Evolutionary conservation across 2,113 vertebrate genomes (phyloP), one percentile per base, ranked within the genome.

Genomic region (Rhinopithecus roxellana): DNA sequence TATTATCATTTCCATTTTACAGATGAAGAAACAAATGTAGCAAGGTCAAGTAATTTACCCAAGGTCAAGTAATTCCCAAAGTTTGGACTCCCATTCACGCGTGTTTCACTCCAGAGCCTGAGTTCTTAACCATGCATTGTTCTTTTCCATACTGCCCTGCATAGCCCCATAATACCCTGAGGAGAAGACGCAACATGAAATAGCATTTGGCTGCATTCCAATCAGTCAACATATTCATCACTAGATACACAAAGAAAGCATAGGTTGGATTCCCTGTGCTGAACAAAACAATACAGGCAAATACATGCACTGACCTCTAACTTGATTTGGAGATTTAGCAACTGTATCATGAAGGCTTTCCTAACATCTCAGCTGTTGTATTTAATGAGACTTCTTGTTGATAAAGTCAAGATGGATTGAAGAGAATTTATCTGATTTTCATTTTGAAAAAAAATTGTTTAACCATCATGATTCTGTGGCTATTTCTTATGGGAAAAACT

Each of bases 241-340:
- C 87, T 93, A 95, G 89, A 98, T 0, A n/a, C 95, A 97, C 94
- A 98, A 97, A 97, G 93, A 97, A 82, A 94, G 97, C 94, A 98
- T 97, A 98, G 90, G 96, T 96, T 95, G 96, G 95, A 95, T 85
- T 97, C 97, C 90, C 94, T 43, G 70, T 18, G 64, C 89, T 87
- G 96, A 94, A 89, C 93, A 92, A 97, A 97, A 96, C 92, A 97
- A 96, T 97, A 20, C 48, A 93, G 94, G 93, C 84, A 98, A 95
- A 97, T 43, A 40, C 88, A 88, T 69, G 92, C 43, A 18, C 48
- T 88, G 94, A 93, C 97, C 92, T 98, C 95, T 94, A 92, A 92
- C 79, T 95, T 3, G 30, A 95, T 90, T 94, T 96, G 6, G 55
- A 96, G 95, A 97, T 96, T 96, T 95, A 90, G 45, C 95, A 95